Percentiles rank a stretch among this genome's conserved stretches.
phyloP scores from a whole-genome alignment of 2,113 vertebrate species.

The Halichoeres trimaculatus region DNA sequence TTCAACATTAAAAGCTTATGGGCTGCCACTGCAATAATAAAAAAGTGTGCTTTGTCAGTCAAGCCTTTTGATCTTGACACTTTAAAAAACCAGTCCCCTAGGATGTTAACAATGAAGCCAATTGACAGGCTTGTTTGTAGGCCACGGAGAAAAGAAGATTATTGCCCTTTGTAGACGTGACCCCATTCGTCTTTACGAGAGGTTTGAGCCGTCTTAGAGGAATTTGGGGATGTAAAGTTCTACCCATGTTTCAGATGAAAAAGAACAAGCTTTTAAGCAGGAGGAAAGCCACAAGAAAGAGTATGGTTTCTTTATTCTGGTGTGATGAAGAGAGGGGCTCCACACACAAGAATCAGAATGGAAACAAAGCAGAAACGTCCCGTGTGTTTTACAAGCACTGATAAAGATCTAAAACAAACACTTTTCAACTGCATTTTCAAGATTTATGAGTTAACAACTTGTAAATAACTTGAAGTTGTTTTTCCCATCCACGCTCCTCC shows the following conservation, averaged over 20 bases:
- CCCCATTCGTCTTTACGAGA: constrained; percentile 72
- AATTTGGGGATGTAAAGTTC: constrained; percentile 62
- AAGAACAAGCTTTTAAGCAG: constrained; percentile 54
- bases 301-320: constrained; percentile 29
- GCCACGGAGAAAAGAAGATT: constrained; percentile 68
- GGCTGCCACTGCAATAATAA: constrained; percentile 72
- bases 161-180: constrained; percentile 75
- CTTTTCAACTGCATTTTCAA: neutral
- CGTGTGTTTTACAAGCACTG: constrained; percentile 13
- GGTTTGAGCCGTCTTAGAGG: constrained; percentile 66
- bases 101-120: constrained; percentile 75
- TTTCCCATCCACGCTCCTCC: constrained; percentile 12
- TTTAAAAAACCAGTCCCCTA: constrained; percentile 75
- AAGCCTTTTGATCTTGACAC: constrained; percentile 82
- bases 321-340: constrained; percentile 11
- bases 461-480: neutral
- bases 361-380: constrained; percentile 28
- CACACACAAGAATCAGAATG: constrained; percentile 9
- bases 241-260: constrained; percentile 66
- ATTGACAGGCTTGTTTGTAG: constrained; percentile 72
- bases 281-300: constrained; percentile 41
- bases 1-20: constrained; percentile 80
- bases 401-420: constrained; percentile 1
- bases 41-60: constrained; percentile 76
- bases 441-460: constrained; percentile 22